phyloP scores from a whole-genome alignment of 2,797 vertebrate species.

The Aratinga solstitialis region DNA sequence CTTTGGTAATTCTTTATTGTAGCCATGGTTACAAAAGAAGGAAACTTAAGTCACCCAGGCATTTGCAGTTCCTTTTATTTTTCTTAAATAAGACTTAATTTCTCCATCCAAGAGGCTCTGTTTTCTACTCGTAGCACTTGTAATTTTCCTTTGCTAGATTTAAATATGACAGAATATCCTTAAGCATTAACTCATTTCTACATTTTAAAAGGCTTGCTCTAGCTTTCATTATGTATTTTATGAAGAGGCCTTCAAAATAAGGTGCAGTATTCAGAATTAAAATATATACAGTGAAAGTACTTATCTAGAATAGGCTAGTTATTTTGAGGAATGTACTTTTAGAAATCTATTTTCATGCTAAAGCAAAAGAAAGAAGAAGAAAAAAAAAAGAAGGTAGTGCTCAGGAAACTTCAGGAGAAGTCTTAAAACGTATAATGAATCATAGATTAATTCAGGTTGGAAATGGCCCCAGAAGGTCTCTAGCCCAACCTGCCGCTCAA shows the following conservation, averaged over 20 bases:
- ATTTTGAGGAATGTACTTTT: background rate
- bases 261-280: background rate
- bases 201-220: background rate
- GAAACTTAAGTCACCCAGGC: background rate
- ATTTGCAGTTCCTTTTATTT: conserved; percentile 17
- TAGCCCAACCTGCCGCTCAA: background rate
- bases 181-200: conserved; percentile 11
- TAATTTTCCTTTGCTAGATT: conserved; percentile 11
- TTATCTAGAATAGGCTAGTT: background rate
- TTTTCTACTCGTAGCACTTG: background rate
- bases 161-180: conserved; percentile 6
- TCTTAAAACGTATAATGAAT: background rate
- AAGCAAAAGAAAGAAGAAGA: background rate
- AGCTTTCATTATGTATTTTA: background rate
- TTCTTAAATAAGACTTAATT: conserved; percentile 12
- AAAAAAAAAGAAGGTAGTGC: background rate
- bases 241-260: conserved; percentile 12
- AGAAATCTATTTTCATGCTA: background rate
- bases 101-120: background rate
- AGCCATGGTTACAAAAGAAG: conserved; percentile 22
- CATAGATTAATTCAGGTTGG: background rate
- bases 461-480: background rate
- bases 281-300: background rate
- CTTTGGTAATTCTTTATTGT: conserved; percentile 29
- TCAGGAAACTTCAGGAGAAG: background rate